Conservation (phyloP, 2,797 vertebrate genomes). For the Cichlasoma orientale region DNA sequence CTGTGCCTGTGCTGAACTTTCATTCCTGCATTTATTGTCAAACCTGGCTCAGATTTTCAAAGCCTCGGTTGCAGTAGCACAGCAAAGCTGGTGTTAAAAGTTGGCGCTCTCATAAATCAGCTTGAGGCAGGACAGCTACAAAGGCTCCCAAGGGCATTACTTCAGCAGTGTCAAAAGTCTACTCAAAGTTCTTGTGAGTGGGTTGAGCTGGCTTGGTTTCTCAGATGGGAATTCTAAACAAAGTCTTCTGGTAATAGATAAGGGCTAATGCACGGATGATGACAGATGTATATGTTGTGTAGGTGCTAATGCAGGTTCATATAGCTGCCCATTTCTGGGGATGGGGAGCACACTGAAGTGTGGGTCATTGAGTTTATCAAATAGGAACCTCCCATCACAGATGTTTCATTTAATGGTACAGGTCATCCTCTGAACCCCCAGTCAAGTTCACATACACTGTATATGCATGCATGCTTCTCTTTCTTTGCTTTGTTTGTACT, state of each 20-base stretch:
- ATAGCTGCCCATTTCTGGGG: background rate
- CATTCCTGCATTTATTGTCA: slow-evolving; percentile 43
- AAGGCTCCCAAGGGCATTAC: slow-evolving; percentile 40
- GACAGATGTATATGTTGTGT: background rate
- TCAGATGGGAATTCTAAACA: slow-evolving; percentile 2
- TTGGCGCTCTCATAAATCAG: slow-evolving; percentile 63
- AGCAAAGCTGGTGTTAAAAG: slow-evolving; percentile 58
- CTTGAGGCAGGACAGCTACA: slow-evolving; percentile 37
- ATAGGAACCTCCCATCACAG: slow-evolving; percentile 45
- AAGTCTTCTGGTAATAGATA: slow-evolving; percentile 8
- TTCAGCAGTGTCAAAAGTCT: slow-evolving; percentile 20
- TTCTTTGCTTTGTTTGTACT: background rate
- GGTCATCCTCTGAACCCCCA: slow-evolving; percentile 16
- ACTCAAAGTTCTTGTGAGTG: background rate
- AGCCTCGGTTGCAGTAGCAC: slow-evolving; percentile 51
- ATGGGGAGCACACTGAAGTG: background rate
- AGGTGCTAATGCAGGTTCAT: background rate
- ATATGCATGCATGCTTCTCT: background rate
- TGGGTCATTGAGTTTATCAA: slow-evolving; percentile 53
- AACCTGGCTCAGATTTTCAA: slow-evolving; percentile 39
- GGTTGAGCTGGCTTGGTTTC: background rate
- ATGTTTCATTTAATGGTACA: slow-evolving; percentile 54
- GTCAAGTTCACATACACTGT: background rate
- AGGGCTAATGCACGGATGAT: slow-evolving; percentile 5
- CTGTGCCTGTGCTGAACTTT: slow-evolving; percentile 25